Evolutionary conservation across 2,888 invertebrate species (phyloP).

Genomic region (Drosophila vallismaia): DNA sequence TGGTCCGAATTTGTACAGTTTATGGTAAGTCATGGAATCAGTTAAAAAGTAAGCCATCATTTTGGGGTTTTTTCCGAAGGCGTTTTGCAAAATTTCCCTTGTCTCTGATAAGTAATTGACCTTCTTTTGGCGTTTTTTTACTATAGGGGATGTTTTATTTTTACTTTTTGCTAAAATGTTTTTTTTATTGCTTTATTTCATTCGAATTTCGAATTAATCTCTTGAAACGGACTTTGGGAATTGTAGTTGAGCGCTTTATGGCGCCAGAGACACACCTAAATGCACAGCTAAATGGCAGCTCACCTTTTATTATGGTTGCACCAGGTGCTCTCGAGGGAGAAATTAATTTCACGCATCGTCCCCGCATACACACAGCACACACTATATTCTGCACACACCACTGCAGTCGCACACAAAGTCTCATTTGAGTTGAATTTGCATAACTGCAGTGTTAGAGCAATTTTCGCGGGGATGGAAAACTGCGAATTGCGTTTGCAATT

Average conservation of each 20-base stretch:
- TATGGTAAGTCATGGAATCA: constrained; percentile 3
- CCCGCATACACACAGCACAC: constrained; percentile 13
- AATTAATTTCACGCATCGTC: constrained; percentile 43
- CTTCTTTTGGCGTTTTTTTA: neutral
- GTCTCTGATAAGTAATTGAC: neutral
- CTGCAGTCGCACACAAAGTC: constrained; percentile 11
- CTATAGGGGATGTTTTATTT: too few relatives aligned
- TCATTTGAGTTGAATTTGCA: constrained; percentile 57
- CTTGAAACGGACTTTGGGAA: neutral
- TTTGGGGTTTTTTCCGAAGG: neutral
- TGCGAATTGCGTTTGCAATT: constrained; percentile 55
- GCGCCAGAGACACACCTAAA: neutral
- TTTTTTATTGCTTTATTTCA: neutral
- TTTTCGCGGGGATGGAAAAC: constrained; percentile 42
- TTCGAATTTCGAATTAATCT: constrained; percentile 4
- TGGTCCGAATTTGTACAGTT: neutral
- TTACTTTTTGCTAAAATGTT: neutral
- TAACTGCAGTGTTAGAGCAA: constrained; percentile 49
- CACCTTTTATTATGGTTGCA: constrained; percentile 28
- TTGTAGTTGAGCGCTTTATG: constrained; percentile 6
- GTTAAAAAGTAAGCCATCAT: neutral
- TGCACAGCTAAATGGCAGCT: constrained; percentile 13
- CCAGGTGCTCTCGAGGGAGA: constrained; percentile 28
- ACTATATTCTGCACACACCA: neutral
- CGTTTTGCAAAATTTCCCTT: neutral